Conservation (phyloP, 2,888 invertebrate genomes). For the Acleris emargana region DNA sequence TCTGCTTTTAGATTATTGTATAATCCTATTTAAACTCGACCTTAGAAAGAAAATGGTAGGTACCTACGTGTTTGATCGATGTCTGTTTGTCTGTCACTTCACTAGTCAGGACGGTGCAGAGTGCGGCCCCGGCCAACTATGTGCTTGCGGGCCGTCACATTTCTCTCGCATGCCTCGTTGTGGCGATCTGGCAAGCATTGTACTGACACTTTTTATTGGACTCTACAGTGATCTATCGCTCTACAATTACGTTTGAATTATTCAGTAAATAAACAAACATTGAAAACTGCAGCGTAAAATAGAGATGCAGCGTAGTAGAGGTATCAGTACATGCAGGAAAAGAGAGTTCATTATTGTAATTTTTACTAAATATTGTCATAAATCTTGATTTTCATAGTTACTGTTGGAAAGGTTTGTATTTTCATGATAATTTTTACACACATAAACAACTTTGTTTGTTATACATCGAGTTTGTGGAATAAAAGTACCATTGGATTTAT, state of each 20-base stretch:
- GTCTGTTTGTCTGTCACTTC: neutral
- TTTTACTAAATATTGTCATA: too few species aligned
- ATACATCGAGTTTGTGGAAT: too few species aligned
- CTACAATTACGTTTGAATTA: conserved; percentile 25
- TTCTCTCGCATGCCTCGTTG: conserved; percentile 37
- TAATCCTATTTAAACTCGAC: neutral
- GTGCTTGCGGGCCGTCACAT: conserved; percentile 29
- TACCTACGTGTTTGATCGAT: neutral
- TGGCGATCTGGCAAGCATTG: conserved; percentile 38
- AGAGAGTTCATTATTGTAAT: too few species aligned
- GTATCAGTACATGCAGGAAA: too few species aligned
- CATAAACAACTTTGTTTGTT: too few species aligned
- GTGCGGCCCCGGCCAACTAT: conserved; percentile 9
- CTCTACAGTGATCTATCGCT: conserved; percentile 33
- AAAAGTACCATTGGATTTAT: too few species aligned
- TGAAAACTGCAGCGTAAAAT: too few species aligned
- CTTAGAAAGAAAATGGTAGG: neutral
- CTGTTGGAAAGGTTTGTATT: too few species aligned
- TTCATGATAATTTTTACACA: too few species aligned
- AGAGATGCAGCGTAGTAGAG: too few species aligned
- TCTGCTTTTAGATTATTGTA: neutral
- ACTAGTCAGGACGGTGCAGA: neutral
- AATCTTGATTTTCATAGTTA: too few species aligned
- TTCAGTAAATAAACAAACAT: neutral
- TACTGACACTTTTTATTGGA: conserved; percentile 32